These are phyloP conservation scores for Saguinus imperator DNA, from an alignment of 2,113 vertebrate species.

Conservation along the genomic window DNA sequence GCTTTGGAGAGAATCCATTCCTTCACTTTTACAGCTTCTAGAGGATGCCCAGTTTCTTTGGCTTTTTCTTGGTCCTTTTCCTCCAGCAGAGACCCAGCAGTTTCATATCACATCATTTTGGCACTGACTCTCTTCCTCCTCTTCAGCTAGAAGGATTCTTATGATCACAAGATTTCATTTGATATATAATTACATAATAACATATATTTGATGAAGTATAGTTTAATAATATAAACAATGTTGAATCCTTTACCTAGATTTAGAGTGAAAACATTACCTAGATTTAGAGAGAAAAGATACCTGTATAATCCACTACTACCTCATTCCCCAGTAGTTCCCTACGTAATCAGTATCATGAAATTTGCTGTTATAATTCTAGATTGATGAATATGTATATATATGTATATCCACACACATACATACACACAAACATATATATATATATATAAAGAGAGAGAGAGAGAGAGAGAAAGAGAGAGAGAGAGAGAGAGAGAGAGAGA, in stretches of 20 bases:
- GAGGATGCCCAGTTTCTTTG: not conserved
- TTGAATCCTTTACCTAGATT: not conserved
- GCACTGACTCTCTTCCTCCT: not conserved
- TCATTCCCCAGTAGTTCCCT: not conserved
- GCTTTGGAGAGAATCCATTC: not conserved
- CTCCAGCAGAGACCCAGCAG: not conserved
- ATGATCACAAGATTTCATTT: not conserved
- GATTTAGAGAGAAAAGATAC: not conserved
- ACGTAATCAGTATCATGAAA: not conserved
- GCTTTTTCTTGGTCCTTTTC: not conserved
- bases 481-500: not conserved
- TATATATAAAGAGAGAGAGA: no score
- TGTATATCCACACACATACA: no score
- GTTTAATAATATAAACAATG: not conserved
- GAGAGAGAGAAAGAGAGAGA: no score
- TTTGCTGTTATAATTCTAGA: not conserved
- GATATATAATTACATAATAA: not conserved
- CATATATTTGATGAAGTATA: not conserved
- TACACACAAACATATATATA: rapidly evolving
- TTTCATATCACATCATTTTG: not conserved
- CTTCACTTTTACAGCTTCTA: not conserved
- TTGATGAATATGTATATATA: not conserved
- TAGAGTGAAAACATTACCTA: not conserved
- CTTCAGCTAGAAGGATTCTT: not conserved
- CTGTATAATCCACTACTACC: not conserved